Conservation (phyloP, 2,888 invertebrate species). For the Scaptomyza parva region DNA sequence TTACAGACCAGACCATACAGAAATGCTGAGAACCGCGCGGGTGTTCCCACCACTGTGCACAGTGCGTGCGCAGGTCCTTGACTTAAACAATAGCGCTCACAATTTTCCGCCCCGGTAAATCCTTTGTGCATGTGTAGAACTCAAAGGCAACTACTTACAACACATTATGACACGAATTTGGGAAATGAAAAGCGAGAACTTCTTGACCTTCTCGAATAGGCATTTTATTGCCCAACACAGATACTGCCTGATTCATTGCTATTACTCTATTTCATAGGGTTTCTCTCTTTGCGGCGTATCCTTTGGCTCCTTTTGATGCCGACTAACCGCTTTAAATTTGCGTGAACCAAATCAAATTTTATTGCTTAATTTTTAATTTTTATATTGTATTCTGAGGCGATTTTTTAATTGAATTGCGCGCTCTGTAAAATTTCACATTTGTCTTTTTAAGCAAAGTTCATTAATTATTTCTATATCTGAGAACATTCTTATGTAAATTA, state of each 20-base stretch:
- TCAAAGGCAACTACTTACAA: slow-evolving; percentile 75
- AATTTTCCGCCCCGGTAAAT: slow-evolving; percentile 41
- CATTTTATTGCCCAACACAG: slow-evolving; percentile 66
- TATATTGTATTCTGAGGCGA: slow-evolving; percentile 57
- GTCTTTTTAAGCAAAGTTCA: slow-evolving; percentile 62
- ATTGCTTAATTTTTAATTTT: slow-evolving; percentile 85
- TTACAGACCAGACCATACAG: too few relatives aligned
- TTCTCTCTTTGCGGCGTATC: slow-evolving; percentile 51
- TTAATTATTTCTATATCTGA: slow-evolving; percentile 71
- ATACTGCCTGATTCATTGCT: slow-evolving; percentile 66
- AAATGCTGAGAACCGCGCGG: slow-evolving; percentile 68
- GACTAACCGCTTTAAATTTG: slow-evolving; percentile 75
- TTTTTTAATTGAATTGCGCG: slow-evolving; percentile 68
- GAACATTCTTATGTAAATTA: slow-evolving; percentile 67
- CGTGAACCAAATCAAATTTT: slow-evolving; percentile 85
- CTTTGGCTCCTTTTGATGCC: slow-evolving; percentile 67
- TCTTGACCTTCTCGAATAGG: slow-evolving; percentile 45
- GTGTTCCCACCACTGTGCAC: slow-evolving; percentile 57
- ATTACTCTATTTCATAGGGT: slow-evolving; percentile 78
- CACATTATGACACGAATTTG: slow-evolving; percentile 76
- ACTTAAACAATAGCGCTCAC: slow-evolving; percentile 62
- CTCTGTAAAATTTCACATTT: slow-evolving; percentile 82
- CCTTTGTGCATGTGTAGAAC: slow-evolving; percentile 60
- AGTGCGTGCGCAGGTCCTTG: slow-evolving; percentile 63
- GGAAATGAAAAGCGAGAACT: slow-evolving; percentile 39